Base-by-base conservation (phyloP, 1,140 invertebrate genomes). In the Ephestia elutella region DNA sequence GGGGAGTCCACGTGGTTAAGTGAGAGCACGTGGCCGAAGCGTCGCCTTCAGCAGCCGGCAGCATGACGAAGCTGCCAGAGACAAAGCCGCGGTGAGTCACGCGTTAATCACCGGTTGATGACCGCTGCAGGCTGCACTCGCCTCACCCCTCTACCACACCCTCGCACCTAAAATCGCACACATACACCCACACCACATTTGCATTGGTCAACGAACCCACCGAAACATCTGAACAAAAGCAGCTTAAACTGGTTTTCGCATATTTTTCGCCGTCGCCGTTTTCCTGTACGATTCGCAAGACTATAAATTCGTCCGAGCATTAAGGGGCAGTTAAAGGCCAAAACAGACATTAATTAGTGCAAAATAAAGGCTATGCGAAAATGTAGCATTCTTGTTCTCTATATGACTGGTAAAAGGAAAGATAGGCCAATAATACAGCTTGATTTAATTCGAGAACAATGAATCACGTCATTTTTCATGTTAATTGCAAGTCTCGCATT, bases 141-240 rank as follows among this genome's bases (percentile, higher is more conserved):
- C 55, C 70, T 59, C 71, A 63, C 59, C 65, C 70, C 71, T 68
- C 69, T 56, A 57, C 54, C 58, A 68, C 77, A 84, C 77, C 81
- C 80, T 84, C 78, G 72, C 70, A 57, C 71, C 71, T 73, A 72
- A 72, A 78, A 71, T 74, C 73, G 70, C 80, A 75, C 71, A 64
- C 68, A 56, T 60, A 67, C 56, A 57, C 57, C 63, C 59, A 65
- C 57, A 70, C 65, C 68, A 72, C 73, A 78, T 79, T 74, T 79
- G 74, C 80, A 79, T 78, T 82, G 80, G 83, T 86, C 81, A 80
- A 80, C 80, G 81, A 84, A 85, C 82, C 65, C 70, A 71, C 78
- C 75, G 59, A 82, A 79, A 77, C 62, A 70, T 68, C 75, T 75
- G 74, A 79, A 84, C 81, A 78, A 81, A 82, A 80, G 80, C 82